Percentiles rank a stretch among this genome's conserved stretches.
These are phyloP conservation scores for Lethenteron camtschaticum DNA, from an alignment of 2,113 vertebrate genomes.

Conservation along the genomic window DNA sequence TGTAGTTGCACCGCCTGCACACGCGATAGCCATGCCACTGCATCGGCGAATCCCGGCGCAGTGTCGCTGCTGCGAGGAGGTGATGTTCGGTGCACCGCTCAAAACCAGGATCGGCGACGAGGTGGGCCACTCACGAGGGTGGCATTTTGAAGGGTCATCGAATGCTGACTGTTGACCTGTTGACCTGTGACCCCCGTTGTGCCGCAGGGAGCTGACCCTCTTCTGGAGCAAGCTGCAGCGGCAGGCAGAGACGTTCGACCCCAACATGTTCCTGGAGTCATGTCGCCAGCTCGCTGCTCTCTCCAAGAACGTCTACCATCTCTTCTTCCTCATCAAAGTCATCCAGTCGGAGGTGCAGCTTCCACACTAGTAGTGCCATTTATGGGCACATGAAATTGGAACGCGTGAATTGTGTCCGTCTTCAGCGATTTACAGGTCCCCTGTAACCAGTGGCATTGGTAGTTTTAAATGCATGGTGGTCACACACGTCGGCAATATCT, in stretches of 20 bases:
- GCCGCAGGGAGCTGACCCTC: slow-evolving; percentile 61
- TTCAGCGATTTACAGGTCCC: too few relatives aligned
- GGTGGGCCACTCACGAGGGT: slow-evolving; percentile 8
- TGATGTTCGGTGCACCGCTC: neutral
- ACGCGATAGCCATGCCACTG: neutral
- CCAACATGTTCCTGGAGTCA: slow-evolving; percentile 62
- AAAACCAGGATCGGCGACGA: too few relatives aligned
- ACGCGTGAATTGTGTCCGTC: too few relatives aligned
- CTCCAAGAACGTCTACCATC: slow-evolving; percentile 70
- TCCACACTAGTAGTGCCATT: neutral
- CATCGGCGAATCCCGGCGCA: neutral
- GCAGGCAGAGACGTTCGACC: slow-evolving; percentile 34
- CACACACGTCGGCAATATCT: too few relatives aligned
- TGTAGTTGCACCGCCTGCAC: neutral
- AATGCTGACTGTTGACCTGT: neutral
- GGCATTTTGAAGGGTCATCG: neutral
- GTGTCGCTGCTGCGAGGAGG: neutral
- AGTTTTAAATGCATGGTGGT: too few relatives aligned
- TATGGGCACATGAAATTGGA: neutral
- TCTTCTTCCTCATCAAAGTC: slow-evolving; percentile 76
- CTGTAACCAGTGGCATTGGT: too few relatives aligned
- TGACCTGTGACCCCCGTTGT: neutral
- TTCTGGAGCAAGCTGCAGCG: slow-evolving; percentile 91
- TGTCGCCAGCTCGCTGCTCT: slow-evolving; percentile 91
- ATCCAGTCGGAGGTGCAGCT: slow-evolving; percentile 70